These are phyloP conservation scores for Rhabdophis nuchalis DNA, from an alignment of 2,797 vertebrate genomes.

Conservation along the genomic window DNA sequence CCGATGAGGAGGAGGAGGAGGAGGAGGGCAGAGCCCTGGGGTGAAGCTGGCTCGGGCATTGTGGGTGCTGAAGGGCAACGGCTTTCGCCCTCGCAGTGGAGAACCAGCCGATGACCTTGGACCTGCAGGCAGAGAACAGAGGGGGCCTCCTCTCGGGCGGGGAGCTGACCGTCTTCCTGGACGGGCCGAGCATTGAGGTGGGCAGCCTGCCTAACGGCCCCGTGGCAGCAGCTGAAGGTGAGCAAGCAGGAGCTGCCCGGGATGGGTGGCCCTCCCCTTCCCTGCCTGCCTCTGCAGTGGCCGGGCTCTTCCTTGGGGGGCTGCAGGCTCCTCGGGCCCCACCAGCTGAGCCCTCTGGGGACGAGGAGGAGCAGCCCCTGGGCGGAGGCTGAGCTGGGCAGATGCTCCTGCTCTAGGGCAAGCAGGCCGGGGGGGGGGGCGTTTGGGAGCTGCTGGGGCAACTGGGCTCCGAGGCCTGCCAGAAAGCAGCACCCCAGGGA, in stretches of 20 bases:
- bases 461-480: background rate
- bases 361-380: no score
- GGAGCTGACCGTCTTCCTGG: slow-evolving; percentile 93
- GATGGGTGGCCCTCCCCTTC: background rate
- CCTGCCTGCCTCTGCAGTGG: background rate
- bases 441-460: background rate
- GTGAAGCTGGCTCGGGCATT: background rate
- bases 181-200: slow-evolving; percentile 89
- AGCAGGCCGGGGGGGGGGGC: no score
- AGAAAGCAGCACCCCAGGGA: background rate
- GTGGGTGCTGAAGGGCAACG: background rate
- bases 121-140: slow-evolving; percentile 94
- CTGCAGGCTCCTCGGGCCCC: background rate
- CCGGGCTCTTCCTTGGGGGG: background rate
- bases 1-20: background rate
- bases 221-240: slow-evolving; percentile 79
- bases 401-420: background rate
- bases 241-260: slow-evolving; percentile 60
- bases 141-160: slow-evolving; percentile 88
- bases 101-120: slow-evolving; percentile 90
- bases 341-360: no score
- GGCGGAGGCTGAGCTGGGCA: background rate
- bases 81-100: slow-evolving; percentile 79
- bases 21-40: background rate
- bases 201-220: slow-evolving; percentile 86